Percentiles rank a stretch among this genome's conserved stretches.
Evolutionary conservation across 2,888 invertebrate genomes (phyloP).

Genomic region (Leucoma salicis): DNA sequence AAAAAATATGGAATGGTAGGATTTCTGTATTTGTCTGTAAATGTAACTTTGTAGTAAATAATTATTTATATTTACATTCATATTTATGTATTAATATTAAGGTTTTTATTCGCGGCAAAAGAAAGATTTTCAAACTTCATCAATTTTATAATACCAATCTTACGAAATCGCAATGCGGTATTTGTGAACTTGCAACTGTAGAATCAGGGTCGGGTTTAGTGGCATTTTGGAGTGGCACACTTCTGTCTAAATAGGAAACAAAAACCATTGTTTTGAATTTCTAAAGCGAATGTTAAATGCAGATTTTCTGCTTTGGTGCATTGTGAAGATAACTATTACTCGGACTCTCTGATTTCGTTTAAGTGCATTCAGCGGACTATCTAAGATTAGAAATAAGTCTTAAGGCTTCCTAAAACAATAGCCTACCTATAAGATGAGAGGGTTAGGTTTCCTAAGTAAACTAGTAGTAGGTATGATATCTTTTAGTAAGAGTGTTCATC

Average conservation of each 20-base stretch:
- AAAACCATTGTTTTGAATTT: conserved; percentile 4
- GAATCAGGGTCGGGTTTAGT: conserved; percentile 18
- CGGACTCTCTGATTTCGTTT: not conserved
- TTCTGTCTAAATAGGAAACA: conserved; percentile 10
- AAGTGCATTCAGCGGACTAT: not conserved
- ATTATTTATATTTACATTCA: too few relatives aligned
- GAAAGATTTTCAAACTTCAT: too few relatives aligned
- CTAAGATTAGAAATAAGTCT: not conserved
- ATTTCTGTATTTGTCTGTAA: too few relatives aligned
- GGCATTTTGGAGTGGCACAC: conserved; percentile 10
- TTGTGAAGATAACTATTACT: not conserved
- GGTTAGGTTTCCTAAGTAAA: not conserved
- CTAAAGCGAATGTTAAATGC: conserved; percentile 6
- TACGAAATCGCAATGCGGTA: conserved; percentile 38
- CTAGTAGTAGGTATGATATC: too few relatives aligned
- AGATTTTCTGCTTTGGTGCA: not conserved
- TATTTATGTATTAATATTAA: too few relatives aligned
- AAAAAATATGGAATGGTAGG: too few relatives aligned
- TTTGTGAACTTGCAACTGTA: conserved; percentile 20
- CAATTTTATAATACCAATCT: not conserved
- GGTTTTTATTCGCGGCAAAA: too few relatives aligned
- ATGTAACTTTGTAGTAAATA: too few relatives aligned
- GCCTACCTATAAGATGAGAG: not conserved
- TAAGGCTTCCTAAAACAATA: not conserved
- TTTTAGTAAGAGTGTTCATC: too few relatives aligned